A percentile compares a stretch with the other conserved stretches of the same genome.
phyloP scores from a whole-genome alignment of 2,888 invertebrate species.

The Ophion ellenae region DNA sequence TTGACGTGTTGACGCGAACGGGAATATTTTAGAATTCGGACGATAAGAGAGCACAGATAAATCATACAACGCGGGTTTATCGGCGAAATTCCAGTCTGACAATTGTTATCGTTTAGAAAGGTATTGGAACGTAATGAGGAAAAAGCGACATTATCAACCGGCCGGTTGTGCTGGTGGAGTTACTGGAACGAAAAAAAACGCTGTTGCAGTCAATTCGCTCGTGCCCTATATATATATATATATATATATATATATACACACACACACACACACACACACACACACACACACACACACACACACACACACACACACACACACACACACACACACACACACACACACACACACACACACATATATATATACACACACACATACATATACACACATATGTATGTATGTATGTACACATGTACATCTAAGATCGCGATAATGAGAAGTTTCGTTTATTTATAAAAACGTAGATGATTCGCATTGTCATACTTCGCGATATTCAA shows the following conservation, averaged over 20 bases:
- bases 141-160: background rate
- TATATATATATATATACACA: no score
- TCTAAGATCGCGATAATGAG: background rate
- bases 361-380: background rate
- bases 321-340: background rate
- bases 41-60: background rate
- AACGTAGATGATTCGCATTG: background rate
- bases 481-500: background rate
- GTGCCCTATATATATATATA: background rate
- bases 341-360: background rate
- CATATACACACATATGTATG: background rate
- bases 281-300: background rate
- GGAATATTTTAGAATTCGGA: conserved; percentile 4
- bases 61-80: background rate
- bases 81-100: background rate
- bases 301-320: background rate
- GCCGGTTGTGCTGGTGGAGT: background rate
- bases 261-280: background rate
- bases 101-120: background rate
- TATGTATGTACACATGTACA: background rate
- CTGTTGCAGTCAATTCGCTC: conserved; percentile 5
- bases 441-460: conserved; percentile 28
- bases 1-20: background rate
- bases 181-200: background rate
- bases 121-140: background rate